Percentiles rank a stretch among this genome's conserved stretches.
These are phyloP conservation scores for Dendrolimus houi DNA, from an alignment of 2,888 invertebrate species.

Conservation along the genomic window DNA sequence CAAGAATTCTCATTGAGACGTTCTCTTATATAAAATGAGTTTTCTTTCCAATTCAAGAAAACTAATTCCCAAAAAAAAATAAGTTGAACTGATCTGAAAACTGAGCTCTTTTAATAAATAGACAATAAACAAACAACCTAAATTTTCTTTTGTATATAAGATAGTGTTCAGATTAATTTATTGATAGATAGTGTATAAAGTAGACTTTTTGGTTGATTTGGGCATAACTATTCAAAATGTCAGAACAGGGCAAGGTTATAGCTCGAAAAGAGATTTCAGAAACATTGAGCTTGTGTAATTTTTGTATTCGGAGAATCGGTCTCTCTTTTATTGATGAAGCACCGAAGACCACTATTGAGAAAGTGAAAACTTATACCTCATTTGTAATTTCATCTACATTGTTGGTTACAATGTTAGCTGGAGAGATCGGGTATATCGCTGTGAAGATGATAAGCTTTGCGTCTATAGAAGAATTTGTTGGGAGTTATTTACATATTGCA, in stretches of 20 bases:
- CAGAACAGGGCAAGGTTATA: slow-evolving; percentile 6
- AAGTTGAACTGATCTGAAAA: too few species aligned
- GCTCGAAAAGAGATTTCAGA: slow-evolving; percentile 35
- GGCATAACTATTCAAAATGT: slow-evolving; percentile 5
- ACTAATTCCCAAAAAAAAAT: too few species aligned
- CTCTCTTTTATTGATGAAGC: slow-evolving; percentile 38
- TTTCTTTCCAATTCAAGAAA: too few species aligned
- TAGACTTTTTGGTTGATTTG: not conserved
- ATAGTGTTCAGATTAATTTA: too few species aligned
- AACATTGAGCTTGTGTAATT: slow-evolving; percentile 37
- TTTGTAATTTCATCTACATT: slow-evolving; percentile 27
- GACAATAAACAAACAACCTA: too few species aligned
- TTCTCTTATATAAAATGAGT: too few species aligned
- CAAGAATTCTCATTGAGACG: too few species aligned
- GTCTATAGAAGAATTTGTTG: slow-evolving; percentile 42
- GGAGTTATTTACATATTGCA: slow-evolving; percentile 43
- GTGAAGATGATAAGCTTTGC: slow-evolving; percentile 28
- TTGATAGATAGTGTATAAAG: not conserved
- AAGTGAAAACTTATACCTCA: slow-evolving; percentile 17
- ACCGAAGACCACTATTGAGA: slow-evolving; percentile 19
- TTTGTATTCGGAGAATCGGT: slow-evolving; percentile 37
- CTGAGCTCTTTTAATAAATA: too few species aligned
- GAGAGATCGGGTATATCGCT: slow-evolving; percentile 37
- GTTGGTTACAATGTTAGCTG: slow-evolving; percentile 31
- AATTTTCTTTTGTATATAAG: too few species aligned